Evolutionary conservation across 2,797 vertebrate genomes (phyloP).

Genomic region (Dendrocincla fuliginosa): DNA sequence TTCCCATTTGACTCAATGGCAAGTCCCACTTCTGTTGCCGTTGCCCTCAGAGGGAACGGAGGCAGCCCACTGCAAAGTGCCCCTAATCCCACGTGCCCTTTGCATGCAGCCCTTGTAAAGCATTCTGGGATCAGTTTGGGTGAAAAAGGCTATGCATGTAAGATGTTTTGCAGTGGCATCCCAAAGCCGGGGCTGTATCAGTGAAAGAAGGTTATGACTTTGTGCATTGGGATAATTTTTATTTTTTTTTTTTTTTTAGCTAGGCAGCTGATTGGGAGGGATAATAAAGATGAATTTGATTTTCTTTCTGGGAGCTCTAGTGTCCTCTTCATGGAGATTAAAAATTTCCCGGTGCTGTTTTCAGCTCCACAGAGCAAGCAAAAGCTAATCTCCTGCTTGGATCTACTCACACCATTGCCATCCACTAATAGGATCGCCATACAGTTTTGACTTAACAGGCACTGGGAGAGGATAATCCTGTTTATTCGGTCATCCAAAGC

Average conservation of each 20-base stretch:
- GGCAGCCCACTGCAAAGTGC: background rate
- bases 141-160: background rate
- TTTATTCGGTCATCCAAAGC: slow-evolving; percentile 61
- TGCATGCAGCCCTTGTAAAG: slow-evolving; percentile 21
- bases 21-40: background rate
- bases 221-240: background rate
- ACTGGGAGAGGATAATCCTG: slow-evolving; percentile 64
- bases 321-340: slow-evolving; percentile 59
- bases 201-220: background rate
- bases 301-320: slow-evolving; percentile 29
- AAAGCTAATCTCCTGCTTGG: slow-evolving; percentile 61
- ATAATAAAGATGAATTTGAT: slow-evolving; percentile 31
- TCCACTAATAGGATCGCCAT: slow-evolving; percentile 53
- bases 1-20: slow-evolving; percentile 33
- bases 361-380: slow-evolving; percentile 37
- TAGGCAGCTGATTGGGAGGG: slow-evolving; percentile 8
- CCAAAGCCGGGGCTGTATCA: background rate
- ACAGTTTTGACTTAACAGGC: slow-evolving; percentile 49
- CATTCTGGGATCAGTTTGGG: slow-evolving; percentile 4
- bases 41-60: background rate
- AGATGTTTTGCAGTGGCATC: background rate
- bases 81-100: slow-evolving; percentile 57
- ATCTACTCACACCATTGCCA: background rate
- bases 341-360: slow-evolving; percentile 50
- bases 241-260: background rate